Conservation (phyloP, 2,113 vertebrate species). For the Varanus komodoensis region DNA sequence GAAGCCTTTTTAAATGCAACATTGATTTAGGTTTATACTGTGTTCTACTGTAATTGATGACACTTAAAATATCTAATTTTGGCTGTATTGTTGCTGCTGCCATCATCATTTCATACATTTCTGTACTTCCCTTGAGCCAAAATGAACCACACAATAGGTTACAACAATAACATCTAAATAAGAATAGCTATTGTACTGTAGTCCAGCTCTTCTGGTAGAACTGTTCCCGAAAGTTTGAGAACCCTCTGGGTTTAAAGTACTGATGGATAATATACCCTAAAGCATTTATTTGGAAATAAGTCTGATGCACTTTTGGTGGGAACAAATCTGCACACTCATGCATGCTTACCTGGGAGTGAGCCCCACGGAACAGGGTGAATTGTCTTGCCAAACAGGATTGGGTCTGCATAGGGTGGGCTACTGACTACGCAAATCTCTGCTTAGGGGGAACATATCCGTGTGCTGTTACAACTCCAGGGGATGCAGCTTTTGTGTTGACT, state of each 20-base stretch:
- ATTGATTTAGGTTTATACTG: background rate
- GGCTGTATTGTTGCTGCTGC: background rate
- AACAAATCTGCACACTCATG: background rate
- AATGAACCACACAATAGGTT: background rate
- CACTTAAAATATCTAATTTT: background rate
- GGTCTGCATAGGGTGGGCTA: background rate
- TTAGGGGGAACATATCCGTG: background rate
- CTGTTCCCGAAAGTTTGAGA: too few relatives aligned
- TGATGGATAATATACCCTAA: background rate
- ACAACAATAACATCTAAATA: background rate
- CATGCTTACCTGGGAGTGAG: background rate
- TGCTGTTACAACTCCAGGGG: background rate
- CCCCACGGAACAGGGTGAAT: background rate
- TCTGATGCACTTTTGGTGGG: background rate
- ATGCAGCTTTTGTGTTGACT: background rate
- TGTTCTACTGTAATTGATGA: background rate
- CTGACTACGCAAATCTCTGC: background rate
- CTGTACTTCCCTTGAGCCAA: too few relatives aligned
- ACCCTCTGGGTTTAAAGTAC: background rate
- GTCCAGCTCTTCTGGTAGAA: background rate
- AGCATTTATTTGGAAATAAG: background rate
- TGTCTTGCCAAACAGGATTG: background rate
- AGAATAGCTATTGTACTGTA: background rate
- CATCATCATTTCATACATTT: background rate
- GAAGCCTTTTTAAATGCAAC: background rate